Percentiles rank a stretch among this genome's conserved stretches.
phyloP scores from a whole-genome alignment of 1,140 invertebrate species.

The Chionoecetes opilio region DNA sequence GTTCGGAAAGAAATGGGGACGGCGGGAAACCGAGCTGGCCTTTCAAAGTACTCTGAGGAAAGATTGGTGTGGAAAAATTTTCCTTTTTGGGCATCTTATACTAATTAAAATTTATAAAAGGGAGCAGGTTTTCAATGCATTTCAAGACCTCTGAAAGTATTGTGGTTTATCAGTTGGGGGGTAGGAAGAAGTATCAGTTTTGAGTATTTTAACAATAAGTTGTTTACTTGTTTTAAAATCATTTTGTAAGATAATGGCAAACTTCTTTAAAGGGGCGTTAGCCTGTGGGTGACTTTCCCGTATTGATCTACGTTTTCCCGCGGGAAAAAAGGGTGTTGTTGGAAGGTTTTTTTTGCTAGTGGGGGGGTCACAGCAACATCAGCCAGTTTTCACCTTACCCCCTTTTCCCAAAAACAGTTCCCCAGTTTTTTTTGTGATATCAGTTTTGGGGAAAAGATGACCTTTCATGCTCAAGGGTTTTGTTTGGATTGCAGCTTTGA shows the following conservation, averaged over 20 bases:
- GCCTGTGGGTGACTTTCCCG: conserved; percentile 37
- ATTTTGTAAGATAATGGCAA: not conserved
- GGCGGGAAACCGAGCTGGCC: not conserved
- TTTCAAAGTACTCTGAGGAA: conserved; percentile 49
- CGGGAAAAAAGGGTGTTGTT: not conserved
- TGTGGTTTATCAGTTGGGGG: no score
- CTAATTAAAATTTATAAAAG: no score
- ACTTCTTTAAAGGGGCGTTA: conserved; percentile 56
- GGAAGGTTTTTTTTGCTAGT: not conserved
- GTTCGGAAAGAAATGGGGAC: conserved; percentile 33
- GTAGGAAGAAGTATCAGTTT: no score
- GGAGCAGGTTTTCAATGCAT: no score
- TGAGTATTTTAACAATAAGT: no score
- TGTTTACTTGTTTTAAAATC: no score
- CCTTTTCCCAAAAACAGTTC: not conserved
- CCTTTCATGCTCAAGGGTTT: conserved; percentile 20
- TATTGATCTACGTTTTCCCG: not conserved
- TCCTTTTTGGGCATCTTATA: no score
- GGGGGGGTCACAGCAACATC: not conserved
- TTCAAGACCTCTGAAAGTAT: no score
- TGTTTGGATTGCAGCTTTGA: not conserved
- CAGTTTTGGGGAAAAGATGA: not conserved
- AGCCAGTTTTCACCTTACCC: not conserved
- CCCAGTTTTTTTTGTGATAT: not conserved
- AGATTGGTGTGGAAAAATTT: not conserved